Evolutionary conservation across 2,797 vertebrate genomes (phyloP), one percentile per base, ranked within the genome.

Genomic region (Sebastolobus altivelis): DNA sequence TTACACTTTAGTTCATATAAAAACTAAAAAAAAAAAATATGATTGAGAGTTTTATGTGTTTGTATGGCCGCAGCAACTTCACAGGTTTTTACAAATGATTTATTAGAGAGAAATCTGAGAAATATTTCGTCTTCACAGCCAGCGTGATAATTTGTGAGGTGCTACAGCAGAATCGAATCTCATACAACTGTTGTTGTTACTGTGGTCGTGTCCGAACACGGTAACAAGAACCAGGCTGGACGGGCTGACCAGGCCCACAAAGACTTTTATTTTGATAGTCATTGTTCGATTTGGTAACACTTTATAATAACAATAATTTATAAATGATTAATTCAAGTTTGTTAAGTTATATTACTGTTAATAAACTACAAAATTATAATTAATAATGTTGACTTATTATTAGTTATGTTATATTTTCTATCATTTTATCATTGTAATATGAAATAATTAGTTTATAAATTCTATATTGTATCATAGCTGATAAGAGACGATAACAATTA

Each of bases 101-200:
- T 65, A 81, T 76, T 65, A 52, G 65, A 55, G 54, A 56, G 31
- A 38, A 72, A 71, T 72, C 37, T 56, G 85, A 65, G 70, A 86
- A 81, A 54, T 63, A 55, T 63, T 82, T 81, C 22, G 20, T 80
- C 43, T 65, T 84, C 82, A 29, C 83, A 73, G 86, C 72, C 75
- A 8, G 65, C 6, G 63, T 73, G 87, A 84, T 88, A 79, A 90
- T 87, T 81, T 87, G 79, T 87, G 89, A 85, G 79, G 78, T 31
- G 88, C 71, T 29, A 63, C 60, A 81, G 59, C 74, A 83, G 55
- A 85, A 77, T 33, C 25, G 46, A 56, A 62, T 56, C 72, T 82
- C 75, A 62, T 16, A 59, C 8, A 52, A 76, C 54, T 55, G 76
- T 69, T 75, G 14, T 31, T 66, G 65, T 58, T 72, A 75, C 35